These are phyloP conservation scores for Homarus gammarus DNA, from an alignment of 2,888 invertebrate genomes.

Conservation along the genomic window DNA sequence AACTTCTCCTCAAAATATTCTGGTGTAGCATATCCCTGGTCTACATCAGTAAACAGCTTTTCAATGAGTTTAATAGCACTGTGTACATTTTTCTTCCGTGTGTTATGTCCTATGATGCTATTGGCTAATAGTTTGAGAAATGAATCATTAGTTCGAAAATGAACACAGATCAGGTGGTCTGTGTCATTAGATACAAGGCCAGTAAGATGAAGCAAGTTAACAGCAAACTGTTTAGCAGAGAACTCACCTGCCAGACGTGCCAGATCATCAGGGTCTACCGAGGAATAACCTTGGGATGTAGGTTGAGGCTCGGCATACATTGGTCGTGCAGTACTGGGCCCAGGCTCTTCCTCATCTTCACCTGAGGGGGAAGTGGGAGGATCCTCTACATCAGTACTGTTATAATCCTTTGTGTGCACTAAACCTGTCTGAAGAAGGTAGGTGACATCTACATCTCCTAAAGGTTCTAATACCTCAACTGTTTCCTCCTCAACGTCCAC, in stretches of 20 bases:
- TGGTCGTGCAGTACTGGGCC: conserved; percentile 67
- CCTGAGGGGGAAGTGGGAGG: conserved; percentile 54
- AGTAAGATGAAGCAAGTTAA: conserved; percentile 58
- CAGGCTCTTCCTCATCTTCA: conserved; percentile 43
- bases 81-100: conserved; percentile 42
- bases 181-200: conserved; percentile 64
- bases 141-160: conserved; percentile 62
- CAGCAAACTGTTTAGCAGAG: conserved; percentile 51
- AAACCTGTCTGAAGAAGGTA: background rate
- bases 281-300: conserved; percentile 12
- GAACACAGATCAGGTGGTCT: conserved; percentile 61
- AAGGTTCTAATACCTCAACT: background rate
- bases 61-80: conserved; percentile 51
- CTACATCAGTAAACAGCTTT: conserved; percentile 57
- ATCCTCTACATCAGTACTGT: conserved; percentile 52
- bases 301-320: conserved; percentile 64
- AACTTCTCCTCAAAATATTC: conserved; percentile 61
- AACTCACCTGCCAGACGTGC: conserved; percentile 65
- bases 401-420: conserved; percentile 3
- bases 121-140: conserved; percentile 49
- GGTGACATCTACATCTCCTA: background rate
- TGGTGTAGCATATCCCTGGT: conserved; percentile 26
- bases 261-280: conserved; percentile 47
- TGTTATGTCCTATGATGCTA: conserved; percentile 43
- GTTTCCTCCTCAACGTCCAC: background rate